Conservation (phyloP, 2,797 vertebrate genomes). For the Helarctos malayanus region DNA sequence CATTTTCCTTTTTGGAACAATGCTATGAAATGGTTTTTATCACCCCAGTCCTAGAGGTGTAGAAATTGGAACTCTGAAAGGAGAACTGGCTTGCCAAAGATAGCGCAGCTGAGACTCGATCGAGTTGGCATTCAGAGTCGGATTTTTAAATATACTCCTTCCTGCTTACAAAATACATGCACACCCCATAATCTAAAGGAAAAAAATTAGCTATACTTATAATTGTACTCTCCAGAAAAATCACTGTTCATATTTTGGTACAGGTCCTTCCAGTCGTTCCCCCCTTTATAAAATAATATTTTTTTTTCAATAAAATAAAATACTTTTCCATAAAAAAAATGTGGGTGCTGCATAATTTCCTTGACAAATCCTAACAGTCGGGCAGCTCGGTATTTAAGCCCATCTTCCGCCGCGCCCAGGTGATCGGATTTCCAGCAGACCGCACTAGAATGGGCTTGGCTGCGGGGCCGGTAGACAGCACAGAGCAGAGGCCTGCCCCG, state of each 20-base stretch:
- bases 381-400: not conserved
- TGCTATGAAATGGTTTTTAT: conserved; percentile 31
- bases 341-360: not conserved
- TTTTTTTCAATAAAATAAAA: conserved; percentile 52
- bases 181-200: not conserved
- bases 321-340: conserved; percentile 20
- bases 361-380: not conserved
- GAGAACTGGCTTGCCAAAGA: conserved; percentile 67
- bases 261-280: not conserved
- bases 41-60: not conserved
- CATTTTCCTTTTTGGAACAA: conserved; percentile 50
- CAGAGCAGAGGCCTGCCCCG: too few relatives aligned
- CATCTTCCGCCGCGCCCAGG: not conserved
- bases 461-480: fast-evolving
- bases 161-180: conserved; percentile 22
- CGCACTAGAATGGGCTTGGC: not conserved
- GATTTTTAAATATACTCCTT: conserved; percentile 57
- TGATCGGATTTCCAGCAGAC: not conserved
- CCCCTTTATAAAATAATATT: not conserved
- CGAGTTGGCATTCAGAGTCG: conserved; percentile 28
- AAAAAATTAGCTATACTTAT: conserved; percentile 7
- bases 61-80: conserved; percentile 61
- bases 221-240: not conserved
- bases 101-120: conserved; percentile 9
- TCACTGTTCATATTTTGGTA: not conserved